A percentile compares a stretch with the other conserved stretches of the same genome.
Evolutionary conservation across 2,888 invertebrate species (phyloP).

Genomic region (Chymomyza amoena): DNA sequence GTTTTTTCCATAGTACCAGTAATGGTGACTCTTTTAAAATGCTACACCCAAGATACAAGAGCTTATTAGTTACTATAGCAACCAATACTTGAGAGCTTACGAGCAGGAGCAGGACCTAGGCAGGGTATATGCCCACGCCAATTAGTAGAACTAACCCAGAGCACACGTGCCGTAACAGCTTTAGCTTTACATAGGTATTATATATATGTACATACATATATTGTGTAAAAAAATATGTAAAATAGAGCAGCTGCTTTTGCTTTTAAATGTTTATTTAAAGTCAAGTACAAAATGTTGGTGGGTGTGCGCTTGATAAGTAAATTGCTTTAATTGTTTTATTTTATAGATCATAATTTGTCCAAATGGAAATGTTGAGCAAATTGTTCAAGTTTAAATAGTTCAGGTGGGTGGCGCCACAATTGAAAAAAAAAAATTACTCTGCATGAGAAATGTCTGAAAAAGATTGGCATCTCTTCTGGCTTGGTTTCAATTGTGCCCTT

Average conservation of each 20-base stretch:
- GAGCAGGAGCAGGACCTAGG: not conserved
- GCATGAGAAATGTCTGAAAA: too few relatives aligned
- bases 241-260: not conserved
- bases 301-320: not conserved
- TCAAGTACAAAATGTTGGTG: not conserved
- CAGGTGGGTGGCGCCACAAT: too few relatives aligned
- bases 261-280: not conserved
- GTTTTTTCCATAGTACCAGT: not conserved
- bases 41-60: not conserved
- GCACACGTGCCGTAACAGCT: not conserved
- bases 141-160: not conserved
- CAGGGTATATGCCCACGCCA: not conserved
- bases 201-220: too few relatives aligned
- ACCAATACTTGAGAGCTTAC: not conserved
- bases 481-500: too few relatives aligned
- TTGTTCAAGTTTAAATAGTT: slow-evolving; percentile 20
- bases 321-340: not conserved
- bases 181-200: too few relatives aligned
- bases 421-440: too few relatives aligned
- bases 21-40: not conserved
- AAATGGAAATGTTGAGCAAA: not conserved
- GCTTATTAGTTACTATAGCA: not conserved
- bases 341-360: not conserved
- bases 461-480: too few relatives aligned
- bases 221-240: not conserved